Evolutionary conservation across 2,797 vertebrate genomes (phyloP).

Genomic region (Gymnoscopelus braueri): DNA sequence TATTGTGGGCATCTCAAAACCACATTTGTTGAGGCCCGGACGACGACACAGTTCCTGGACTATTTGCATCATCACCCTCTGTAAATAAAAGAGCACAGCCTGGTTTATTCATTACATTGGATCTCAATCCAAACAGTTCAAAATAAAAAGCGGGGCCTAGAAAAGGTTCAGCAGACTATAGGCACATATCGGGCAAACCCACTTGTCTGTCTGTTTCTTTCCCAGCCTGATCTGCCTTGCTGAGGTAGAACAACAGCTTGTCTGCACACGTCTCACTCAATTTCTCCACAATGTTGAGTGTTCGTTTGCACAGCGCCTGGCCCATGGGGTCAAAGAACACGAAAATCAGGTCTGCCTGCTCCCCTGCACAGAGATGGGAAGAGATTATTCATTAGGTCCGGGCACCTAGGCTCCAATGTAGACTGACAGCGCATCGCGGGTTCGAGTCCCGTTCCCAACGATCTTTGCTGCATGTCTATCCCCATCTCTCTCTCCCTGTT

Average conservation of each 20-base stretch:
- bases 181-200: neutral
- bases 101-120: neutral
- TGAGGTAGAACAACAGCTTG: conserved; percentile 84
- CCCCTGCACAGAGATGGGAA: conserved; percentile 64
- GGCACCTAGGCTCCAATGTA: neutral
- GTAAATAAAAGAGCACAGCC: conserved; percentile 5
- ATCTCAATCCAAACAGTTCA: neutral
- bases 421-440: too few relatives aligned
- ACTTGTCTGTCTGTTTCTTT: conserved; percentile 85
- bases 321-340: conserved; percentile 88
- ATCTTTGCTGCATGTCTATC: too few relatives aligned
- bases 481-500: too few relatives aligned
- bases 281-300: conserved; percentile 85
- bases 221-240: conserved; percentile 84
- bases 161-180: neutral
- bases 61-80: conserved; percentile 90
- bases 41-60: conserved; percentile 86
- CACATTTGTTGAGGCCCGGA: conserved; percentile 87
- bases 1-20: conserved; percentile 88
- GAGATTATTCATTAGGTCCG: neutral
- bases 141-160: neutral
- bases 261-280: conserved; percentile 82
- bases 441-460: too few relatives aligned
- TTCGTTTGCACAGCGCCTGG: conserved; percentile 86
- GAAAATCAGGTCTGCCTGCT: conserved; percentile 83